Base-by-base conservation (phyloP, 1,140 invertebrate genomes). In the Danaus melanippus region DNA sequence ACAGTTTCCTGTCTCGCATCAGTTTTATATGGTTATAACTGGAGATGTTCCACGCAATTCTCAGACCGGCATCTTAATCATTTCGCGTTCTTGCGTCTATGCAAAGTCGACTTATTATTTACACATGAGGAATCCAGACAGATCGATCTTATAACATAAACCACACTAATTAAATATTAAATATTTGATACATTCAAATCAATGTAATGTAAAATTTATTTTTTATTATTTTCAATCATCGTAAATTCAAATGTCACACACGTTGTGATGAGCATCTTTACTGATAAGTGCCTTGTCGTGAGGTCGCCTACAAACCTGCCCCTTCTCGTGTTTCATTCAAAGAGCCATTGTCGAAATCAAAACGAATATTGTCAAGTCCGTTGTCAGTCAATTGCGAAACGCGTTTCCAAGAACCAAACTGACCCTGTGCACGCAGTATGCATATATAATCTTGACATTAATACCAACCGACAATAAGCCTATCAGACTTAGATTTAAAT, bases 381-480 rank as follows among this genome's bases (percentile, higher is more conserved):
- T 59, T 53, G 67, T 58, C 62, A 60, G 62, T 65, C 56, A 64
- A 61, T 79, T 74, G 75, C 73, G 58, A 76, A 76, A 71, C 64
- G 56, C 68, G 56, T 53, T 76, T 75, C 71, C 62, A 71, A 58
- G 74, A 76, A 76, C 62, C 65, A 53, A 64, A 51, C 58, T 69
- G 71, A 72, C 68, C 72, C 69, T 70, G 60, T 44, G 64, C 53
- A 79, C 67, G 74, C 60, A 32, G 56, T 62, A 52, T 66, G 72
- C 63, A 79, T 76, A 53, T 49, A 58, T 77, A 77, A 77, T 81
- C 66, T 75, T 70, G 67, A 74, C 69, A 74, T 64, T 71, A 73
- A 75, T 76, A 44, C 42, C 15, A 48, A 32, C 15, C 15, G 21
- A 32, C 15, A 32, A 50, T 40, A 50, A 3, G 32, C 21, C 21